Evolutionary conservation across 2,113 vertebrate genomes (phyloP).

Genomic region (Heteronetta atricapilla): DNA sequence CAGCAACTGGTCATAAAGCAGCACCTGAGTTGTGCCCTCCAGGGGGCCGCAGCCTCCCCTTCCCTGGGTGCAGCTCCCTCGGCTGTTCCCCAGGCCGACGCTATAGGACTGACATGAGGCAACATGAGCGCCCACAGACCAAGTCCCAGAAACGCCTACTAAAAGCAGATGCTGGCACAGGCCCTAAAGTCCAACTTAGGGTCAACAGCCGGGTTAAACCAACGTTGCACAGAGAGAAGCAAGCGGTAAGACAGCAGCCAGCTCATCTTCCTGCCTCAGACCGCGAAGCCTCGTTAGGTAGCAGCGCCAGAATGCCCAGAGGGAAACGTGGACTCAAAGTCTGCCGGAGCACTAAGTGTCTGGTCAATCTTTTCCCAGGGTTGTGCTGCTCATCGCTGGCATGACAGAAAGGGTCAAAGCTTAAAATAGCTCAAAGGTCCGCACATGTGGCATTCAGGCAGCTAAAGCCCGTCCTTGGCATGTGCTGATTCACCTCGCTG

Average conservation of each 20-base stretch:
- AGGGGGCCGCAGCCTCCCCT: neutral
- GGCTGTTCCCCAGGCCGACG: neutral
- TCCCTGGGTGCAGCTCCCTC: rapidly evolving
- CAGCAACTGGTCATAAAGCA: neutral
- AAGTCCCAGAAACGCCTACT: rapidly evolving
- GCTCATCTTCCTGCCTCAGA: neutral
- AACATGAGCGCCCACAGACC: neutral
- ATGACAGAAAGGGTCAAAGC: neutral
- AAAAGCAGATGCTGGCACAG: rapidly evolving
- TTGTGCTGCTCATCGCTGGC: neutral
- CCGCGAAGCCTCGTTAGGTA: neutral
- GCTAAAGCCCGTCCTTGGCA: neutral
- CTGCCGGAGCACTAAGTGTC: neutral
- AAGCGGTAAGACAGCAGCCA: neutral
- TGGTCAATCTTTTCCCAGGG: neutral
- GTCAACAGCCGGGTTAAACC: neutral
- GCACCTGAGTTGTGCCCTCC: rapidly evolving
- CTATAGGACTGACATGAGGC: neutral
- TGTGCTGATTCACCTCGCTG: neutral
- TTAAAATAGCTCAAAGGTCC: neutral
- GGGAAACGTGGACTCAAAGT: neutral
- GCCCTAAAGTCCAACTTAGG: rapidly evolving
- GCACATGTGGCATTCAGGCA: rapidly evolving
- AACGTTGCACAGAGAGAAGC: neutral
- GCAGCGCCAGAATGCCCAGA: rapidly evolving